Evolutionary conservation across 2,113 vertebrate genomes (phyloP).

Genomic region (Motacilla alba): DNA sequence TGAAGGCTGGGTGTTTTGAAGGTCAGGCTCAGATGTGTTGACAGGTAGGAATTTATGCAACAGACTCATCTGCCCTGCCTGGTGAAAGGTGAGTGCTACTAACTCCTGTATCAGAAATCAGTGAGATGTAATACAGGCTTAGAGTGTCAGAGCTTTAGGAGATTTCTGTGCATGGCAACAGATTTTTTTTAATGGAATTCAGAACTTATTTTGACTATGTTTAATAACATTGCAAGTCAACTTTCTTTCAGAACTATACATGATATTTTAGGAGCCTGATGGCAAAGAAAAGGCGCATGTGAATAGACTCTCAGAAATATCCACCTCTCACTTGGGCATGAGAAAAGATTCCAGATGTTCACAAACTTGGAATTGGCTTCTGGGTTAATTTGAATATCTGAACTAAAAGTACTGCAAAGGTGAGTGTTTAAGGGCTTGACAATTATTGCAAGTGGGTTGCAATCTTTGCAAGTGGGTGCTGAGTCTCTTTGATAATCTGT

Average conservation of each 20-base stretch:
- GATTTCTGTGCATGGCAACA: neutral
- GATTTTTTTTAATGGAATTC: neutral
- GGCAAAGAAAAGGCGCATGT: neutral
- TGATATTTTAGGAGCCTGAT: neutral
- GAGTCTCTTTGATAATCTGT: neutral
- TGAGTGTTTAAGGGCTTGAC: neutral
- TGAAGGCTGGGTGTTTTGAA: neutral
- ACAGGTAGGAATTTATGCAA: neutral
- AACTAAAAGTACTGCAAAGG: neutral
- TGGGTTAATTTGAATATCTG: neutral
- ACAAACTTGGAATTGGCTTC: neutral
- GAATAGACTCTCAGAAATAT: neutral
- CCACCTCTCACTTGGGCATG: neutral
- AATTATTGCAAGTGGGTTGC: neutral
- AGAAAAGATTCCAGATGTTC: neutral
- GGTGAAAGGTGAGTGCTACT: neutral
- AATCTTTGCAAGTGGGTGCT: neutral
- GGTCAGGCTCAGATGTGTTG: neutral
- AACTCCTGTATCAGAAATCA: neutral
- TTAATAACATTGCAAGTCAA: neutral
- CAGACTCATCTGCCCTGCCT: neutral
- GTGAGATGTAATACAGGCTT: neutral
- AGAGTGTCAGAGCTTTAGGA: neutral
- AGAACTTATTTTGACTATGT: neutral
- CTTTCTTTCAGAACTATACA: neutral